A percentile compares a stretch with the other conserved stretches of the same genome.
Conservation (phyloP, 2,888 invertebrate genomes). For the Rhamphomyia laevipes region DNA sequence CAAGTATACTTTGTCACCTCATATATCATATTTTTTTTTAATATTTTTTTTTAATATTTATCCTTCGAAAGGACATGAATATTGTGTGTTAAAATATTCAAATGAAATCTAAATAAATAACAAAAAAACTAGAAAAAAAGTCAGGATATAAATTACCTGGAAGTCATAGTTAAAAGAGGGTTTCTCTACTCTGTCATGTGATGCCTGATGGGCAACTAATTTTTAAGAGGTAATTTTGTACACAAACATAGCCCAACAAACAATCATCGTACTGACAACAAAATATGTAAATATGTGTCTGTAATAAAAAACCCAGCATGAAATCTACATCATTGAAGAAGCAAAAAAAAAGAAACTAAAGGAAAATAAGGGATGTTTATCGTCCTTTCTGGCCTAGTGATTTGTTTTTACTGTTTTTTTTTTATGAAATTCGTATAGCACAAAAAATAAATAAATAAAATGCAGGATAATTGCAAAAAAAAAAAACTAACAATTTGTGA, state of each 20-base stretch:
- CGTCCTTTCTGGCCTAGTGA: too few relatives aligned
- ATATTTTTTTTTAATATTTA: too few relatives aligned
- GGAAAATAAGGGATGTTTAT: too few relatives aligned
- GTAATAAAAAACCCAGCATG: conserved; percentile 11
- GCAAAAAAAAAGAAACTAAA: too few relatives aligned
- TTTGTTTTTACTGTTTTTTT: too few relatives aligned
- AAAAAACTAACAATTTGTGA: too few relatives aligned
- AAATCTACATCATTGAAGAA: neutral
- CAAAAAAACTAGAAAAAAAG: neutral
- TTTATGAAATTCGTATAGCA: too few relatives aligned
- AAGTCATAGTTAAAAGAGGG: neutral
- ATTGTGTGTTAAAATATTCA: neutral
- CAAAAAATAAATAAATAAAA: too few relatives aligned
- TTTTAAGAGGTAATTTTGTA: neutral
- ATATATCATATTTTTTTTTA: neutral
- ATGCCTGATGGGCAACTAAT: conserved; percentile 2
- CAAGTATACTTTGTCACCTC: neutral
- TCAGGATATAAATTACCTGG: neutral
- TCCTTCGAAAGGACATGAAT: too few relatives aligned
- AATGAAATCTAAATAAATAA: neutral
- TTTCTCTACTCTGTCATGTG: neutral
- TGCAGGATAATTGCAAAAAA: too few relatives aligned
- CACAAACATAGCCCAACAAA: too few relatives aligned
- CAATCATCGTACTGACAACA: too few relatives aligned
- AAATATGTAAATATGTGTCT: conserved; percentile 9